Base-by-base conservation (phyloP, 64 coral and sea anemone genomes). In the Trachythela sp. region DNA sequence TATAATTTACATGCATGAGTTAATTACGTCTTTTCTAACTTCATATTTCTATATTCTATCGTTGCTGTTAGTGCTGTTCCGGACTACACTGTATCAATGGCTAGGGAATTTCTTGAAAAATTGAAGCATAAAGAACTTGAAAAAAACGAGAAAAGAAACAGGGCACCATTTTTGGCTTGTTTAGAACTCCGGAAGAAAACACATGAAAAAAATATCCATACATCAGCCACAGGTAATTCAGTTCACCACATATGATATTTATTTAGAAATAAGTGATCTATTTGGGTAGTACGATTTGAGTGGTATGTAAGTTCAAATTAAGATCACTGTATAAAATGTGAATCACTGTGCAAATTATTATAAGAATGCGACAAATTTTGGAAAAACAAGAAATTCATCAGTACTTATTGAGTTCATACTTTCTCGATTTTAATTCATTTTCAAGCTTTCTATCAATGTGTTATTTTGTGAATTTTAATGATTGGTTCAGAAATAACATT, bases 111-210 rank as follows among this genome's bases (percentile, higher is more conserved):
- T 83, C 32, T 99, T 22, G 60, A 27, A 36, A 86, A 89, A 71
- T 43, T 99, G 4, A 85, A 56, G 85, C 88, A 99, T 71, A 87
- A 83, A 51, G 91, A 99, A 85, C 86, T 93, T 40, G 45, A 87
- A 35, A 99, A 99, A 60, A 89, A 94, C n/a, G 91, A 89, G 48
- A 92, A 48, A 86, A 86, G 91, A 18, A 88, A 86, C 37, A 68
- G 96, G 83, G 96, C 93, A 48, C 96, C 96, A 72, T 99, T 95
- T 75, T 87, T 99, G 83, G 91, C 96, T 42, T 93, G 91, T 38
- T 48, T 99, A 36, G 93, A 99, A 85, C 13, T 99, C 39, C 77
- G 86, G 0, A 99, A 93, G 87, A 86, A 86, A 83, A 43, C 87
- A 40, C 49, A 26, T 24, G 83, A 95, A 68, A 77, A 83, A 59